A percentile compares a stretch with the other conserved stretches of the same genome.
phyloP scores from a whole-genome alignment of 1,140 invertebrate species.

The Proales similis region DNA sequence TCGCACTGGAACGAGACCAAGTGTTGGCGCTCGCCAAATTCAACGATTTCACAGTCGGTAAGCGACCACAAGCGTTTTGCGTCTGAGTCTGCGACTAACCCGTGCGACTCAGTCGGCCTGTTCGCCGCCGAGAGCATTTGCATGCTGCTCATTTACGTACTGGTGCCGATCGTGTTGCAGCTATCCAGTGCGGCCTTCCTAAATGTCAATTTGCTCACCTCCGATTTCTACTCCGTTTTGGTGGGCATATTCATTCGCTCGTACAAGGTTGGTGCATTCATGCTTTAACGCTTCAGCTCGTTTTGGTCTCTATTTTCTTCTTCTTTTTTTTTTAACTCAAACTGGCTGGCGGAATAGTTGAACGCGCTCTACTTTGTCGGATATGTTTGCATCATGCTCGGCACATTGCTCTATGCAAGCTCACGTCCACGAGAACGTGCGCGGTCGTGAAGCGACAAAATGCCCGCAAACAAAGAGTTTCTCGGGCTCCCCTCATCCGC shows the following conservation, averaged over 20 bases:
- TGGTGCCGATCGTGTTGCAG: slow-evolving; percentile 67
- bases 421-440: no score
- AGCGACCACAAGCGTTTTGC: slow-evolving; percentile 38
- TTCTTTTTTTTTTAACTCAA: slow-evolving; percentile 41
- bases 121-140: slow-evolving; percentile 59
- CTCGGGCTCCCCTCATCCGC: no score
- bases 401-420: slow-evolving; percentile 69
- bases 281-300: not conserved
- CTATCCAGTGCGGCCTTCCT: slow-evolving; percentile 71
- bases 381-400: slow-evolving; percentile 66
- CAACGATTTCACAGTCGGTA: slow-evolving; percentile 55
- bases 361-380: slow-evolving; percentile 71
- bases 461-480: no score
- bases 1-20: slow-evolving; percentile 56
- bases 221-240: slow-evolving; percentile 76
- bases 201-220: slow-evolving; percentile 71
- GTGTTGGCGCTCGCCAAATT: slow-evolving; percentile 55
- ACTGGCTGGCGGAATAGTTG: no score
- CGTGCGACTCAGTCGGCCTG: slow-evolving; percentile 53
- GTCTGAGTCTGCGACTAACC: not conserved
- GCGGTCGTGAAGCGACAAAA: no score
- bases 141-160: slow-evolving; percentile 69
- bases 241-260: slow-evolving; percentile 71
- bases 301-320: not conserved
- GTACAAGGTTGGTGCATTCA: slow-evolving; percentile 62